These are phyloP conservation scores for Lanius ludovicianus DNA, from an alignment of 2,113 vertebrate species.

Conservation along the genomic window DNA sequence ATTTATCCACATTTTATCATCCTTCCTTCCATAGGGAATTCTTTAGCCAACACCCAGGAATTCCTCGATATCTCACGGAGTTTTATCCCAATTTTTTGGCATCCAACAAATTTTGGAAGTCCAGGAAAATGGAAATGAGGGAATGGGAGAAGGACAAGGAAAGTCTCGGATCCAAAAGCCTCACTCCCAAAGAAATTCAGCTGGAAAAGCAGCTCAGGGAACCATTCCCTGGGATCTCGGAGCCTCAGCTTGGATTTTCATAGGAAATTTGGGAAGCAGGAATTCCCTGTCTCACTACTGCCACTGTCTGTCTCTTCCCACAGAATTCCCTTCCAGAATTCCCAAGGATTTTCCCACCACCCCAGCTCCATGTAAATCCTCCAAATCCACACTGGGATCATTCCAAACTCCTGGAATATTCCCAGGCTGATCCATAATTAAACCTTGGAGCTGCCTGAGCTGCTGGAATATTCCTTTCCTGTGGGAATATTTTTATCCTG, in stretches of 20 bases:
- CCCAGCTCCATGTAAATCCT: too few relatives aligned
- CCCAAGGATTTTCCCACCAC: too few relatives aligned
- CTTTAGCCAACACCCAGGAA: not conserved
- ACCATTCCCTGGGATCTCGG: not conserved
- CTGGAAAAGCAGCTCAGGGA: not conserved
- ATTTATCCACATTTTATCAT: not conserved
- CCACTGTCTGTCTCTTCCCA: not conserved
- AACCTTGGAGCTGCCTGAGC: not conserved
- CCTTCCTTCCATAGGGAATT: not conserved
- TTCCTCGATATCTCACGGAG: accelerated
- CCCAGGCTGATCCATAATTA: not conserved
- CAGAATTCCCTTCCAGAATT: accelerated
- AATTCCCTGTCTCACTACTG: not conserved
- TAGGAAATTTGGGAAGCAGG: accelerated
- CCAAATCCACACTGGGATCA: not conserved
- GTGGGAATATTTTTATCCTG: not conserved
- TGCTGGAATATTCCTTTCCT: not conserved
- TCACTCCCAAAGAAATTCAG: not conserved
- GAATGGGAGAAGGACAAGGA: accelerated
- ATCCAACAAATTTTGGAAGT: not conserved
- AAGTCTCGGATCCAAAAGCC: not conserved
- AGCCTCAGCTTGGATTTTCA: not conserved
- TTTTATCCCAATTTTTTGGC: not conserved
- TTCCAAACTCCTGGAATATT: not conserved
- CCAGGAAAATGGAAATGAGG: not conserved